Conservation (phyloP, 2,888 invertebrate genomes). For the Erpobdella octoculata region DNA sequence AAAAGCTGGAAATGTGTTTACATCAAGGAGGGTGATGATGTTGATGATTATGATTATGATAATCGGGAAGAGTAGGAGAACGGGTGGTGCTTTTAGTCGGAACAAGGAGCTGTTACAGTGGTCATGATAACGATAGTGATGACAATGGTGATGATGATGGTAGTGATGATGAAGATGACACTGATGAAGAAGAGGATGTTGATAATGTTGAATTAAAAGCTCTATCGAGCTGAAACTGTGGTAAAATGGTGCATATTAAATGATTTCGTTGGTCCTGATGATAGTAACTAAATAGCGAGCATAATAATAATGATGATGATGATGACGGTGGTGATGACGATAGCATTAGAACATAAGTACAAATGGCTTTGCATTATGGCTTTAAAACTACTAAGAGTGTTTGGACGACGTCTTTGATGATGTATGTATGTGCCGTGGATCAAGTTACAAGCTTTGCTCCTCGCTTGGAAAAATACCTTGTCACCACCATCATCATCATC, state of each 20-base stretch:
- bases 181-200: not conserved
- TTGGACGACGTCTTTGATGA: too few relatives aligned
- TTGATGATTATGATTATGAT: not conserved
- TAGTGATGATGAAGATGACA: slow-evolving; percentile 6
- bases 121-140: not conserved
- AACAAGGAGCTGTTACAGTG: not conserved
- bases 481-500: not conserved
- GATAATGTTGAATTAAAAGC: not conserved
- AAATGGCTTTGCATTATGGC: too few relatives aligned
- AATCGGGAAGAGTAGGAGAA: not conserved
- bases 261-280: not conserved
- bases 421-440: too few relatives aligned
- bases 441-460: too few relatives aligned
- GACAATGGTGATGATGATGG: slow-evolving; percentile 1
- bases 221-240: not conserved
- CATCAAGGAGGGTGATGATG: not conserved
- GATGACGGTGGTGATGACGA: not conserved
- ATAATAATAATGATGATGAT: too few relatives aligned
- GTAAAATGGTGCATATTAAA: not conserved
- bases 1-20: too few relatives aligned
- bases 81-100: not conserved
- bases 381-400: too few relatives aligned
- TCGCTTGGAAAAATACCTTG: too few relatives aligned
- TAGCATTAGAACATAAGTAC: too few relatives aligned
- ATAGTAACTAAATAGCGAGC: too few relatives aligned